Base-by-base conservation (phyloP, 2,113 vertebrate species). In the Clarias macrocephalus region DNA sequence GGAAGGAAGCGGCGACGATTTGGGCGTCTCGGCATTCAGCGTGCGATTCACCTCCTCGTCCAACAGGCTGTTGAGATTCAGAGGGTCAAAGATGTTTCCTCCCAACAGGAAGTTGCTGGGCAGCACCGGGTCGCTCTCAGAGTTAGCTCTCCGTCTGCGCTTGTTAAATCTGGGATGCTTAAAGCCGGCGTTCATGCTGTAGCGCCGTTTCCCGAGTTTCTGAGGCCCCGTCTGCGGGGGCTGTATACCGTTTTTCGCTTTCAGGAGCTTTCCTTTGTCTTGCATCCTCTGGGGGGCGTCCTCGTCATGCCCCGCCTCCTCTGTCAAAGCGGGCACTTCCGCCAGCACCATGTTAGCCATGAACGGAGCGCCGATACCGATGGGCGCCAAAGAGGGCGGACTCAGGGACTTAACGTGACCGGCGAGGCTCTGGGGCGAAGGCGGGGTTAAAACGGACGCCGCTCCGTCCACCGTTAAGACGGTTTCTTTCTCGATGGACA, bases 21-120 rank as follows among this genome's bases (percentile, higher is more conserved):
- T 95, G 1, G 97, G 97, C 1, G 97, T 97, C 92, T 96, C 95
- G 0, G 96, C 96, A 70, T 99, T 98, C 85, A 96, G 95, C 0
- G 91, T 93, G 37, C 95, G 95, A 93, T 95, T 98, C 48, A 98
- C 95, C 0, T 98, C 97, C 83, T 98, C 97, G 16, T 98, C 97
- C 93, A 97, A 54, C 1, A 98, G 94, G 0, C 97, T 98, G 94
- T 99, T 99, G 60, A 99, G 96, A 90, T 99, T 99, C 19, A 99
- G 92, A 0, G 97, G 97, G 90, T 98, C 97, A 13, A 97, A 97
- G 87, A 98, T 99, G 91, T 98, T 99, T 23, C 97, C 97, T 0
- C 97, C 97, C 89, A 99, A 83, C 57, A 97, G 94, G 88, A 98
- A 98, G 89, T 97, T 95, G 70, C 95, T 96, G 0, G 97, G 97